Evolutionary conservation across 2,888 invertebrate genomes (phyloP), one percentile per base, ranked within the genome.

Genomic region (Euplagia quadripunctaria): DNA sequence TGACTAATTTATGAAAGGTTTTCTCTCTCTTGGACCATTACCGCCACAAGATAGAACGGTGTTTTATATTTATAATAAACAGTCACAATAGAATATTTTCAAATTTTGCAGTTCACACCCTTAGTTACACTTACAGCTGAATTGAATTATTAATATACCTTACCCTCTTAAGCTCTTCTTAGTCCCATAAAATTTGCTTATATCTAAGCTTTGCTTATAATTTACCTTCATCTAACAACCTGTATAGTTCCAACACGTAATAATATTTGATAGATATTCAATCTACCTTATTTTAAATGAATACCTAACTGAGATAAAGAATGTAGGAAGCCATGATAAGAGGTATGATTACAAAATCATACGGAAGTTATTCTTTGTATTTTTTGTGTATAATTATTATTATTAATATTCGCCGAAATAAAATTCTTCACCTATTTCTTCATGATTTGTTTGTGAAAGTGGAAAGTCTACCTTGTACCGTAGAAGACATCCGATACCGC

Each of bases 401-500:
- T n/a, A n/a, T 58, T 58, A 58, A 20, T 58, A 58, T 20, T 58
- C 58, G n/a, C 20, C 11, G 20, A 20, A 4, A 58, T 58, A 20
- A 20, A 12, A 20, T 20, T 12, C 4, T 11, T 9, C n/a, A 58
- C 9, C 20, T 58, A 4, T n/a, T 20, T 58, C 58, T 20, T 58
- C 20, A 20, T 4, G 20, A 12, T 58, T 11, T 0, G 11, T 9
- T 11, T 58, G 9, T 20, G 0, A 9, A 17, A 6, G 6, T 6
- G 16, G 0, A 17, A 52, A 17, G 11, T 58, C 58, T 58, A 58
- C 20, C 20, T 20, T 11, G 58, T 58, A 20, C 0, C 20, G 20
- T 5, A 58, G 11, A 20, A 58, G 11, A 97, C 99, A 99, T 97
- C 99, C 99, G 91, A 99, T 99, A 80, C 99, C 99, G 92, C 99